Base-by-base conservation (phyloP, 2,113 vertebrate genomes). In the Corydoras maculifer region DNA sequence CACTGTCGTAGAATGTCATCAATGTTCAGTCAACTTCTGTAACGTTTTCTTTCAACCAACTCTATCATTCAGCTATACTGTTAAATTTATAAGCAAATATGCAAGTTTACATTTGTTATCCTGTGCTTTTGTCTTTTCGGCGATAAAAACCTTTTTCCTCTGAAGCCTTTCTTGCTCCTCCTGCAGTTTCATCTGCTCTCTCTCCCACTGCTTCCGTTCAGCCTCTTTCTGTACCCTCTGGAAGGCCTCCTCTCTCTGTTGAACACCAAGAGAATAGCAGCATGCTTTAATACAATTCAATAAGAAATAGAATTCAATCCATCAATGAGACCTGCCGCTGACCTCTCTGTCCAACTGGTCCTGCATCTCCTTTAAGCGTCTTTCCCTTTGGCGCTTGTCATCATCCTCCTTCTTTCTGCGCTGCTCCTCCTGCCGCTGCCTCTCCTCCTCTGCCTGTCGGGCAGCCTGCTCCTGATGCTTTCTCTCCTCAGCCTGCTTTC, bases 151-250 rank as follows among this genome's bases (percentile, higher is more conserved):
- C 93, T 97, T 99, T 90, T 94, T 98, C 82, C 96, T 91, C 84
- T 94, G 94, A 81, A 92, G 89, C 66, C 96, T 87, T 82, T 98
- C 96, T 84, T 95, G 93, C 80, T 99, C 95, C 81, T 97, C 94
- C 87, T 97, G 95, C 57, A 95, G 88, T 88, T 97, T 95, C 72
- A 94, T 91, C 84, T 91, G 91, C 79, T 98, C 94, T 78, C 95
- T 87, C 84, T 96, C 93, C 77, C 92, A 85, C 65, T 91, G 88
- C 87, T 94, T 91, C 51, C 93, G 91, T 83, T 98, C 93, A 0
- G 93, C 92, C 79, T 93, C 92, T 58, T 89, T 90, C 74, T 91
- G 91, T 15, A 93, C 94, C 76, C 92, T 91, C 69, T 88, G 86
- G 84, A 93, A 92, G 62, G 91, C 91, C 86, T 92, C 93, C 88